Evolutionary conservation across 2,113 vertebrate species (phyloP).

Genomic region (Neogale vison): DNA sequence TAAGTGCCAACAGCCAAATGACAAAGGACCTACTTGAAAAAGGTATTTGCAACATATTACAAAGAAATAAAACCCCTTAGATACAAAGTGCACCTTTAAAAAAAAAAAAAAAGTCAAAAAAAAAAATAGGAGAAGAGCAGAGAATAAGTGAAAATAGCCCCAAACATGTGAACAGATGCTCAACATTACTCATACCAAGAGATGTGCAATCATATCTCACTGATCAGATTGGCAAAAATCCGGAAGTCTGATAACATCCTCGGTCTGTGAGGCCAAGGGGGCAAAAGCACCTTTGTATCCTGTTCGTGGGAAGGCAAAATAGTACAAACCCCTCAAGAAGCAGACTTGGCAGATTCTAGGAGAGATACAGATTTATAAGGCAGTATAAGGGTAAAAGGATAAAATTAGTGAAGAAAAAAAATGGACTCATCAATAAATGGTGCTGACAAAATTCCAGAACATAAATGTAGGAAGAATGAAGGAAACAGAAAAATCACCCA

Average conservation of each 20-base stretch:
- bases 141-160: constrained; percentile 23
- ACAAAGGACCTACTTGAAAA: not conserved
- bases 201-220: not conserved
- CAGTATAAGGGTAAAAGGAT: not conserved
- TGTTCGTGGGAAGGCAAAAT: not conserved
- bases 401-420: not conserved
- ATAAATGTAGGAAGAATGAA: not conserved
- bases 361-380: not conserved
- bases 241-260: not conserved
- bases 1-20: not conserved
- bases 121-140: not conserved
- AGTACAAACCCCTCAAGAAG: not conserved
- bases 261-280: not conserved
- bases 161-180: not conserved
- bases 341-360: not conserved
- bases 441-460: not conserved
- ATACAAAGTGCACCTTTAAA: not conserved
- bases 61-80: not conserved
- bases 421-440: not conserved
- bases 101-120: not conserved
- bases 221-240: not conserved
- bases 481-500: constrained; percentile 8
- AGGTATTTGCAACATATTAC: not conserved
- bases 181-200: not conserved
- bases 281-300: not conserved